phyloP scores from a whole-genome alignment of 2,113 vertebrate genomes.

The Rallus limicola region DNA sequence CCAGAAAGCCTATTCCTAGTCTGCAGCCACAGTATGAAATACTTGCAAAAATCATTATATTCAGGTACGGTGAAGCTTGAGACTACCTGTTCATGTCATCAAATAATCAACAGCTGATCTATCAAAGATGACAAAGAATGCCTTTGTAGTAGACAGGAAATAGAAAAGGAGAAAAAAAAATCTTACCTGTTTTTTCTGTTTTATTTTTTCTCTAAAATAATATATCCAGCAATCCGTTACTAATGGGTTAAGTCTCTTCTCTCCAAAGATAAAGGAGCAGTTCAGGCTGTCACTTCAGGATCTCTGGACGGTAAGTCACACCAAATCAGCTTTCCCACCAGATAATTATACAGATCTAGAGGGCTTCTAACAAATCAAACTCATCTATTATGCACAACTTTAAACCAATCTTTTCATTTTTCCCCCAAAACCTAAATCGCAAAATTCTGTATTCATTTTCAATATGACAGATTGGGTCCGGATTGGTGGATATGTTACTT shows the following conservation, averaged over 20 bases:
- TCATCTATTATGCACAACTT: constrained; percentile 42
- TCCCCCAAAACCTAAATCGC: constrained; percentile 26
- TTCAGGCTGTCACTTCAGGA: constrained; percentile 74
- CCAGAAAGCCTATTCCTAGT: not conserved
- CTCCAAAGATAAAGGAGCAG: constrained; percentile 71
- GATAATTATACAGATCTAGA: constrained; percentile 48
- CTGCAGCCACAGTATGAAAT: not conserved
- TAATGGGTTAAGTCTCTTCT: constrained; percentile 69
- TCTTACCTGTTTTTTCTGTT: constrained; percentile 54
- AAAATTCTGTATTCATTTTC: not conserved
- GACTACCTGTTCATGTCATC: not conserved
- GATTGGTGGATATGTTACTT: constrained; percentile 76
- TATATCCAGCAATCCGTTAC: constrained; percentile 75
- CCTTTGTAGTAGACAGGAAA: constrained; percentile 34
- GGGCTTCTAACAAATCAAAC: constrained; percentile 53
- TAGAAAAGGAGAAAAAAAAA: constrained; percentile 44
- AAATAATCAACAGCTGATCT: not conserved
- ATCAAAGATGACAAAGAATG: constrained; percentile 13
- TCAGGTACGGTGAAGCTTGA: not conserved
- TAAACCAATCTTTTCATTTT: not conserved
- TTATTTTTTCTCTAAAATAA: constrained; percentile 72
- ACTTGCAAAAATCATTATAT: not conserved
- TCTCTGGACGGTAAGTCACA: constrained; percentile 71
- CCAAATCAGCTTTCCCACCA: constrained; percentile 69
- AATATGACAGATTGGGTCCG: constrained; percentile 45